Conservation (phyloP, 2,797 vertebrate species). For the Scolopax bukidnonensis region DNA sequence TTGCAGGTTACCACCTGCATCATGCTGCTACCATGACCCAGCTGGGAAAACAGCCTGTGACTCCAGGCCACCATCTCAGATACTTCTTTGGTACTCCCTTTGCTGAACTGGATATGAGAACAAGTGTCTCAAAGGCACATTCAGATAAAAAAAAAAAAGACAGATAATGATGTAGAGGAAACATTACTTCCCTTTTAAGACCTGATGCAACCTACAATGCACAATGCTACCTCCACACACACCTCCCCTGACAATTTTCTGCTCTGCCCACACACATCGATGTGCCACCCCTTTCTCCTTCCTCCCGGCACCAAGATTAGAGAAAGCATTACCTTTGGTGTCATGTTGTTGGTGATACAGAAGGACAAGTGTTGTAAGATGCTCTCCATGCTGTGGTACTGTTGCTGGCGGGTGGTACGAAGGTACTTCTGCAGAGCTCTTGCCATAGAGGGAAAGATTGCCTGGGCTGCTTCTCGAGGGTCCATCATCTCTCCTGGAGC, state of each 20-base stretch:
- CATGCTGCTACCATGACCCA: not conserved
- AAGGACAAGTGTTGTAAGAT: slow-evolving; percentile 96
- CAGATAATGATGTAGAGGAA: not conserved
- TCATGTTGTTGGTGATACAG: slow-evolving; percentile 95
- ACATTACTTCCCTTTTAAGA: not conserved
- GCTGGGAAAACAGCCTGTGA: not conserved
- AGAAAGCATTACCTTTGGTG: slow-evolving; percentile 86
- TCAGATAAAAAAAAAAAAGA: not conserved
- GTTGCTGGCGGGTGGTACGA: slow-evolving; percentile 93
- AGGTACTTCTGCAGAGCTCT: slow-evolving; percentile 96
- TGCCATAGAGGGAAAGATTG: slow-evolving; percentile 97
- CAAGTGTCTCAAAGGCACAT: not conserved
- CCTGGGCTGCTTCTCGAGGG: slow-evolving; percentile 93
- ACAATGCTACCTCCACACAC: not conserved
- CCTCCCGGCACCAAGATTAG: fast-evolving
- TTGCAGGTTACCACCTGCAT: not conserved
- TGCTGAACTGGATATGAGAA: not conserved
- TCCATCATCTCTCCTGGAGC: slow-evolving; percentile 93
- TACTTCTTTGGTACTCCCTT: not conserved
- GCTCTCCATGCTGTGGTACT: slow-evolving; percentile 99
- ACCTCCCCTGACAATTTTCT: not conserved
- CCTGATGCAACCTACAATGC: not conserved
- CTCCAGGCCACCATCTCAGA: not conserved
- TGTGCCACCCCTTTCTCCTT: not conserved
- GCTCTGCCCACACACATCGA: not conserved